Percentiles rank a stretch among this genome's conserved stretches.
Conservation (phyloP, 2,113 vertebrate genomes). For the Catharus fuscescens region DNA sequence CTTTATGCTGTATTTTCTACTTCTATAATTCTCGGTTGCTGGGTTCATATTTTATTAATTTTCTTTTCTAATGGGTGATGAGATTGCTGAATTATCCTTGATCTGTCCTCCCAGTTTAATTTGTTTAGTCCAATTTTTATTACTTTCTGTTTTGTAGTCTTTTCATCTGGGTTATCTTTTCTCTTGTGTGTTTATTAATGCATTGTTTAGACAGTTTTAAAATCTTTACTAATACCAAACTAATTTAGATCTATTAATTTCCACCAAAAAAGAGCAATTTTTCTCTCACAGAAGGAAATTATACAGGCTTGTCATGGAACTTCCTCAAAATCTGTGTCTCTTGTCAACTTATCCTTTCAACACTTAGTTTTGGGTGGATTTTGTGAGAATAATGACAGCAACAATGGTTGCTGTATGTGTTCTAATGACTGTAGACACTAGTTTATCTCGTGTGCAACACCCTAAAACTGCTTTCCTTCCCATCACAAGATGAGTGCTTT, state of each 20-base stretch:
- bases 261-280: not conserved
- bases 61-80: not conserved
- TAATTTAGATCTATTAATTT: slow-evolving; percentile 7
- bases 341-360: not conserved
- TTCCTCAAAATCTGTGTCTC: not conserved
- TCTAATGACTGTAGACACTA: not conserved
- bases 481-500: not conserved
- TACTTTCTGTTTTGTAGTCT: not conserved
- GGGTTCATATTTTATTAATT: not conserved
- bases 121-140: not conserved
- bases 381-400: not conserved
- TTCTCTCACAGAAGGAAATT: not conserved
- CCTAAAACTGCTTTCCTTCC: not conserved
- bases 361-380: not conserved
- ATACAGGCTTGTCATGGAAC: not conserved
- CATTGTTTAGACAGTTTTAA: not conserved
- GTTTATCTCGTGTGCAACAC: not conserved
- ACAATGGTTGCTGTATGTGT: not conserved
- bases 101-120: not conserved
- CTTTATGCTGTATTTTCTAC: not conserved
- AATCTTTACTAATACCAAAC: not conserved
- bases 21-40: not conserved
- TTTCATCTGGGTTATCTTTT: not conserved
- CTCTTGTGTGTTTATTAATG: not conserved
- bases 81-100: not conserved